phyloP scores from a whole-genome alignment of 2,113 vertebrate species.

The Passer montanus region DNA sequence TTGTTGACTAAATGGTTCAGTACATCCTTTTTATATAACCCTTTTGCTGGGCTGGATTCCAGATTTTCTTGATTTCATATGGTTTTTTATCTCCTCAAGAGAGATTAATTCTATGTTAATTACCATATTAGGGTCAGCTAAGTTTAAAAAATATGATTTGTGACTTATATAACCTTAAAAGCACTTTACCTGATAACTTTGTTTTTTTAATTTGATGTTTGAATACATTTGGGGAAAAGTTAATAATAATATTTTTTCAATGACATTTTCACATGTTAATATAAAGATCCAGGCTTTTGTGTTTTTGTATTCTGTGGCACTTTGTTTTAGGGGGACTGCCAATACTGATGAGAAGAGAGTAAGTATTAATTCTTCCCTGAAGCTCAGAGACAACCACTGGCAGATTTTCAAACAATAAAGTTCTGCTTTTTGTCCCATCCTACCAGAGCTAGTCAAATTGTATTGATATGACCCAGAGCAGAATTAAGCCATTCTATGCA shows the following conservation, averaged over 20 bases:
- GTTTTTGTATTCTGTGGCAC: not conserved
- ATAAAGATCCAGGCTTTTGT: not conserved
- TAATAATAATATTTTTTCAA: not conserved
- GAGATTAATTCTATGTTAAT: constrained; percentile 63
- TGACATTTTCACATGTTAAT: not conserved
- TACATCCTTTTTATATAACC: constrained; percentile 60
- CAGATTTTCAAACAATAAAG: not conserved
- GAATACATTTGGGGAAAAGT: not conserved
- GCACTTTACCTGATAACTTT: not conserved
- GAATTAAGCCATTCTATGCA: not conserved
- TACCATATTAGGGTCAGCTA: constrained; percentile 47
- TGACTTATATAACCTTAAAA: constrained; percentile 24
- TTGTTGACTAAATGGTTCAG: constrained; percentile 40
- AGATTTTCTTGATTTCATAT: constrained; percentile 51
- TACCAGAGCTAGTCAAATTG: not conserved
- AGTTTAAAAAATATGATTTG: constrained; percentile 11
- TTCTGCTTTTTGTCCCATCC: not conserved
- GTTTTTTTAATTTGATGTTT: not conserved
- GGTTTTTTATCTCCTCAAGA: constrained; percentile 26
- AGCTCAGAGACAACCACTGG: not conserved
- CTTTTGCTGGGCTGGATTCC: constrained; percentile 47
- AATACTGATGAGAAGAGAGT: not conserved
- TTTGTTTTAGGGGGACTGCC: not conserved
- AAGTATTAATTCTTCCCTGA: not conserved
- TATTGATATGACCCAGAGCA: not conserved